Base-by-base conservation (phyloP, 2,113 vertebrate genomes). In the Leptosomus discolor region DNA sequence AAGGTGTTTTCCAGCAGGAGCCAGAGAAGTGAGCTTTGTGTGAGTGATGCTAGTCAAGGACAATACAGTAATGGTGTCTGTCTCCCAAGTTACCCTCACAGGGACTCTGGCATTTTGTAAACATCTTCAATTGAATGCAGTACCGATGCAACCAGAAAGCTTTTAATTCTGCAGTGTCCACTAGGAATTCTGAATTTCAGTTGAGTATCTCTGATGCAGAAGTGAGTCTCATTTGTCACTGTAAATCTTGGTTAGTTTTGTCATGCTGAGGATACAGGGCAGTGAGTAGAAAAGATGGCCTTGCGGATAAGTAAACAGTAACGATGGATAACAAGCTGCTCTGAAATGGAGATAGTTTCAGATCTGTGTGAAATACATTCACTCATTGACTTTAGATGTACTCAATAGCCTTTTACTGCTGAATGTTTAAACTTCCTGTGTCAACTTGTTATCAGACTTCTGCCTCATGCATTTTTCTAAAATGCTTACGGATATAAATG, bases 351-450 rank as follows among this genome's bases (percentile, higher is more conserved):
- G 34, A 56, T 20, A 46, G 16, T 68, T 82, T 69, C 88, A 92
- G 29, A 84, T 75, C 58, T 84, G 5, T n/a, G 29, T 53, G 41
- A 95, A 92, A 48, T 74, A 23, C 15, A 45, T 15, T 92, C n/a
- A 57, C 57, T 84, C 64, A 36, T 9, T 48, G 43, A 57, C 19
- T 92, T 89, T 82, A 84, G 89, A 74, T 84, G 64, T 74, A 51
- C 76, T 95, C 68, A 67, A 5, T 67, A 77, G 64, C 73, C 71
- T 91, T 95, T 92, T 94, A 86, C 45, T 81, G 57, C 73, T 84
- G 74, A 81, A 36, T 69, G 39, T 73, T 89, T 73, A 92, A 92
- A 89, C 48, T 74, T 85, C 26, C n/a, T 58, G 12, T 73, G 74
- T 76, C 63, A 64, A 67, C 83, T 92, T 91, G 48, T 74, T 94